Base-by-base conservation (phyloP, 2,113 vertebrate species). In the Hydrochoerus hydrochaeris region DNA sequence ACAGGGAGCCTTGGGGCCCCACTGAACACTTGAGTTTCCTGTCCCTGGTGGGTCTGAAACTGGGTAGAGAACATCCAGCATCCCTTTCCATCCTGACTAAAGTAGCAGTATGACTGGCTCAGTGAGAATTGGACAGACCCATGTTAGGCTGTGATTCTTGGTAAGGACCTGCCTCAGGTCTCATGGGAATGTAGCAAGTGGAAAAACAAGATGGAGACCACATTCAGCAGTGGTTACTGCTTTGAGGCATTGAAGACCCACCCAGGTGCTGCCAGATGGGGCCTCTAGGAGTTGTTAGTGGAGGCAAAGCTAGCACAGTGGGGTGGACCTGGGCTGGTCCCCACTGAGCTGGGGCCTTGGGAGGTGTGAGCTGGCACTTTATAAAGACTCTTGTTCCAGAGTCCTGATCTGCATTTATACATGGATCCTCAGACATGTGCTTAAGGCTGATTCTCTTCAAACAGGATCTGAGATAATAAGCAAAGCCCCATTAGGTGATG, bases 181-280 rank as follows among this genome's bases (percentile, higher is more conserved):
- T 65, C 57, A 65, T 35, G 49, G 35, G 84, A 69, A 28, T 60
- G 69, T 30, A 6, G 54, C 35, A 6, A 7, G 41, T 62, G 38
- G 26, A 65, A 20, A 22, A 8, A 4, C 30, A 30, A 30, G 32
- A 10, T 8, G 9, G 69, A 28, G 49, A 35, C 5, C 19, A 8
- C 3, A 0, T 4, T 54, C 12, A 63, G 2, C 87, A 28, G 1
- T 4, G 4, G 0, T 22, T 1, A 0, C 13, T 35, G 16, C 19
- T 13, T 3, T 9, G 69, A 35, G 58, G 20, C 13, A 0, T 7
- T 9, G 10, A 52, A 38, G 84, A 13, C 28, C 49, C 49, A 52
- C 10, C 52, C 54, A 32, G 1, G 3, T 16, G 71, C 20, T 54
- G 17, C 62, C 4, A 14, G 13, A 46, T n/a, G 0, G 12, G 1